Conservation (phyloP, 2,888 invertebrate species). For the Adela reaumurella region DNA sequence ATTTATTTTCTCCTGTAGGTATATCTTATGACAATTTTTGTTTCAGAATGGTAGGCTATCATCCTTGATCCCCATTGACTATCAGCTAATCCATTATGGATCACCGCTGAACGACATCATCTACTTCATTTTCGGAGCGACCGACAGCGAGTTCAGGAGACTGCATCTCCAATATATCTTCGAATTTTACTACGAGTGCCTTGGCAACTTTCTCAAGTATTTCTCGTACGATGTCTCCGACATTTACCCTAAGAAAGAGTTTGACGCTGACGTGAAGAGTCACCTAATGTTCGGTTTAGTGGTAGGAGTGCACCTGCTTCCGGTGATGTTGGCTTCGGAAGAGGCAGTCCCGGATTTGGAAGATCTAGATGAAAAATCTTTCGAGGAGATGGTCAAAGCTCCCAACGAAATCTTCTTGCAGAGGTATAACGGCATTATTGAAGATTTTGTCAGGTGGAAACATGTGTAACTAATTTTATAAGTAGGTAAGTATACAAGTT, state of each 20-base stretch:
- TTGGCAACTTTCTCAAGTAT: slow-evolving; percentile 17
- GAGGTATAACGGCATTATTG: slow-evolving; percentile 10
- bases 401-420: not conserved
- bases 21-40: too few relatives aligned
- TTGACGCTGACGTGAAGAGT: slow-evolving; percentile 19
- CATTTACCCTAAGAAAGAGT: slow-evolving; percentile 12
- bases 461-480: not conserved
- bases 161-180: slow-evolving; percentile 20
- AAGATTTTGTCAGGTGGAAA: slow-evolving; percentile 1
- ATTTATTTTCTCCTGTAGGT: too few relatives aligned
- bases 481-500: too few relatives aligned
- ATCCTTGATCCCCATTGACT: slow-evolving; percentile 24
- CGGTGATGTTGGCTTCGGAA: slow-evolving; percentile 17
- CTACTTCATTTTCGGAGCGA: slow-evolving; percentile 21
- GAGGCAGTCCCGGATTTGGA: slow-evolving; percentile 1
- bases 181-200: slow-evolving; percentile 19
- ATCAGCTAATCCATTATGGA: slow-evolving; percentile 22
- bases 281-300: slow-evolving; percentile 23
- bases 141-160: slow-evolving; percentile 22
- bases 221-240: not conserved
- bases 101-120: slow-evolving; percentile 23
- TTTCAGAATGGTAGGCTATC: slow-evolving; percentile 20
- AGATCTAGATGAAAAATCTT: not conserved
- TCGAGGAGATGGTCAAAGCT: not conserved
- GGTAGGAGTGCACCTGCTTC: slow-evolving; percentile 15